A percentile compares a stretch with the other conserved stretches of the same genome.
phyloP scores from a whole-genome alignment of 1,140 invertebrate genomes.

The Bacillus rossius region DNA sequence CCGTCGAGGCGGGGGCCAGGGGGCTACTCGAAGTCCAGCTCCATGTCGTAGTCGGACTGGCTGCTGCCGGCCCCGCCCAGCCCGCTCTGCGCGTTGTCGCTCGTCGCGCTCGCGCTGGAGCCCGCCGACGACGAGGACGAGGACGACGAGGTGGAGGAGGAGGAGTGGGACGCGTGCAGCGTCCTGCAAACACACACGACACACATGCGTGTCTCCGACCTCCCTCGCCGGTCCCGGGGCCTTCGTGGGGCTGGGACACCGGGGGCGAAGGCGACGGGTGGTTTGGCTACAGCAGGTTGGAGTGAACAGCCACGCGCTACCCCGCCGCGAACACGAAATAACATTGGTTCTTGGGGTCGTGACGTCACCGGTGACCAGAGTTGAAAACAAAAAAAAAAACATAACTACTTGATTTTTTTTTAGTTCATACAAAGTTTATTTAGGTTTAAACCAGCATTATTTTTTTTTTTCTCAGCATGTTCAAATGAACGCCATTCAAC shows the following conservation, averaged over 20 bases:
- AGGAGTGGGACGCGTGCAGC: constrained; percentile 1
- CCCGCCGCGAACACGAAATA: too few species aligned
- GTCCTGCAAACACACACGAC: not conserved
- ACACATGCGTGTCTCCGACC: not conserved
- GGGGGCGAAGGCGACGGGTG: not conserved
- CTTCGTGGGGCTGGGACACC: not conserved
- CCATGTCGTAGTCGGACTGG: constrained; percentile 12
- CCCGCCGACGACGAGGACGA: constrained; percentile 3
- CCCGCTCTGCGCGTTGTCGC: not conserved
- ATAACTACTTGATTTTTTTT: too few species aligned
- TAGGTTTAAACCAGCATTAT: too few species aligned
- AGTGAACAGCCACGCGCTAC: not conserved
- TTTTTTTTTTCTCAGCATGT: too few species aligned
- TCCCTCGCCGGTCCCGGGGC: not conserved
- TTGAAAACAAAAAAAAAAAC: too few species aligned
- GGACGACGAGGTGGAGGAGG: constrained; percentile 8
- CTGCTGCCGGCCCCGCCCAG: not conserved
- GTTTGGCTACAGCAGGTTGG: not conserved
- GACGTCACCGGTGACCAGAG: too few species aligned
- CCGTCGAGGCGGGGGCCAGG: not conserved
- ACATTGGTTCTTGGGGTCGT: too few species aligned
- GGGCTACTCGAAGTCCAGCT: constrained; percentile 12
- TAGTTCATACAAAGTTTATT: too few species aligned
- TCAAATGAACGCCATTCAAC: too few species aligned
- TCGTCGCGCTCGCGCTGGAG: not conserved